Evolutionary conservation across 1,140 invertebrate genomes (phyloP), one percentile per base, ranked within the genome.

Genomic region (Ips typographus): DNA sequence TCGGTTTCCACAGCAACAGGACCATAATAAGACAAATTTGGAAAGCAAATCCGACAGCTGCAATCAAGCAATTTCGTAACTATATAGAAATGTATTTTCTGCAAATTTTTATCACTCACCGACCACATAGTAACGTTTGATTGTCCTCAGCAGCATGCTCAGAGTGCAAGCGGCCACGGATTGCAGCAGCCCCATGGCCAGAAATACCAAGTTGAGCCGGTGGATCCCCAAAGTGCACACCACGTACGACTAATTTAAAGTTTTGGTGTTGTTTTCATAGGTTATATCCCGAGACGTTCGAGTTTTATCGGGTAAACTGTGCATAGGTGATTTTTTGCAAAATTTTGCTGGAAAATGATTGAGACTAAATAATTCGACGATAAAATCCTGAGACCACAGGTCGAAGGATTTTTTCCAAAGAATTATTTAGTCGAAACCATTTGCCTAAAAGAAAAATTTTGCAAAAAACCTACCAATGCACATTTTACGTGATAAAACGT

Each of bases 11-110:
- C 36, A 87, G 77, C 7, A 88, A 78, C 61, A 90, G 78, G 1
- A 89, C 88, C 71, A 91, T 80, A 41, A 91, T 72, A 2, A 91
- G 80, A 70, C 88, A 89, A 0, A 85, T 84, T 73, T 90, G 88
- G 71, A 90, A 90, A 2, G 85, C 84, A 41, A 88, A 86, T 40
- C 89, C 89, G 4, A 89, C 88, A 36, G 83, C 88, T 89, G 72
- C 6, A 80, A 79, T 5, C 55, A 40, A 40, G 6, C 7, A 55
- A 22, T 22, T 22, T 22, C 22, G 22, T 22, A 22, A 22, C 22
- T 22, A 22, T 22, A 22, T 22, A 70, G 3, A 40, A 3, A 44
- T 65, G 47, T 49, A 22, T n/a, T n/a, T 47, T 47, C 44, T 47
- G n/a, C n/a, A 47, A 47, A 5, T 5, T n/a, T 47, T 4, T n/a